Percentiles rank a stretch among this genome's conserved stretches.
Conservation (phyloP, 2,113 vertebrate genomes). For the Engystomops pustulosus region DNA sequence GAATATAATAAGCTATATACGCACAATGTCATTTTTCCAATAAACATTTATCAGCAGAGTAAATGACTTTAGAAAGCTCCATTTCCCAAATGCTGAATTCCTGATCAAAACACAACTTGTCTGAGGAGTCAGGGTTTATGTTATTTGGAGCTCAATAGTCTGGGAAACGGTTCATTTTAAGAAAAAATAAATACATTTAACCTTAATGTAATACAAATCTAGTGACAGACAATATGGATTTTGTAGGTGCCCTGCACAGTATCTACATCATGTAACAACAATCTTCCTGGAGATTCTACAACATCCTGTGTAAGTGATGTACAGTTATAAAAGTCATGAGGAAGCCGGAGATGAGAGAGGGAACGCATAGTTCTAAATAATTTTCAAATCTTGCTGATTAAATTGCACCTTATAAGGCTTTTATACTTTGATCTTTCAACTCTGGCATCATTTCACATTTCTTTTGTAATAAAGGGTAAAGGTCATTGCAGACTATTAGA, state of each 20-base stretch:
- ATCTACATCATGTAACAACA: not conserved
- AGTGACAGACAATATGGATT: not conserved
- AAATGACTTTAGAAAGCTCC: conserved; percentile 4
- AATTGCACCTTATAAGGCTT: not conserved
- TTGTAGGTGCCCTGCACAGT: not conserved
- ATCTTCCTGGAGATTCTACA: not conserved
- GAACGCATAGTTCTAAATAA: not conserved
- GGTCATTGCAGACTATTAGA: not conserved
- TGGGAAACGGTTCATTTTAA: not conserved
- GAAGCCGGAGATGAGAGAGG: not conserved
- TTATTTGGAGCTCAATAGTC: not conserved
- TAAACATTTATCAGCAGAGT: not conserved
- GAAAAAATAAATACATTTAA: not conserved
- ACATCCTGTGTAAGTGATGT: not conserved
- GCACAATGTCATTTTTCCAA: not conserved
- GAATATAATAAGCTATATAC: not conserved
- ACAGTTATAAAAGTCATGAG: not conserved
- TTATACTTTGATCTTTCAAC: not conserved
- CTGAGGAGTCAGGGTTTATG: not conserved
- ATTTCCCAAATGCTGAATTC: not conserved
- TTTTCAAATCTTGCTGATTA: not conserved
- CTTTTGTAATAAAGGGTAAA: not conserved
- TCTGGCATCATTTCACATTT: not conserved
- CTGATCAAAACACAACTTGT: not conserved
- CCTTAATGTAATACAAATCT: not conserved